A percentile compares a stretch with the other conserved stretches of the same genome.
These are phyloP conservation scores for Dusona sp. DNA, from an alignment of 2,888 invertebrate species.

Conservation along the genomic window DNA sequence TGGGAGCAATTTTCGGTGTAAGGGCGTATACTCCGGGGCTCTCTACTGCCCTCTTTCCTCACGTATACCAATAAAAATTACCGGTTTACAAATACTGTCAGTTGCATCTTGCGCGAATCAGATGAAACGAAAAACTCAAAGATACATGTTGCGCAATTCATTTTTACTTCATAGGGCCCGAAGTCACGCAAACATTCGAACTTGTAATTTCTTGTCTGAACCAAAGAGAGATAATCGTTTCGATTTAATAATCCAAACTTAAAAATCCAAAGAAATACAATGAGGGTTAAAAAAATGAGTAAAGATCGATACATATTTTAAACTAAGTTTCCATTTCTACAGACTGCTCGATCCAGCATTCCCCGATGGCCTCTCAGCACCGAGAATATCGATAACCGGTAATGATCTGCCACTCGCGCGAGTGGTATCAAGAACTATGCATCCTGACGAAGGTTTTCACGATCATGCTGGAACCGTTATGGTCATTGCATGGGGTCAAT, in stretches of 20 bases:
- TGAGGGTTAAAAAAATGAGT: neutral
- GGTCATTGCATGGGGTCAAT: conserved; percentile 97
- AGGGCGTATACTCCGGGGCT: conserved; percentile 59
- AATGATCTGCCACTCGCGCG: conserved; percentile 92
- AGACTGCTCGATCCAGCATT: conserved; percentile 92
- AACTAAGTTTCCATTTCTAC: conserved; percentile 28
- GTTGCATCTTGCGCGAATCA: neutral
- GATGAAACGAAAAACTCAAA: neutral
- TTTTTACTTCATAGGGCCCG: neutral
- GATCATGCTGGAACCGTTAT: conserved; percentile 97
- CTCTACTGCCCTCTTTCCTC: conserved; percentile 47
- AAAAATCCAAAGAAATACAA: neutral
- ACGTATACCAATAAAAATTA: conserved; percentile 23
- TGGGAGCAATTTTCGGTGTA: conserved; percentile 61
- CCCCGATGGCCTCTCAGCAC: conserved; percentile 93
- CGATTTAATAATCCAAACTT: neutral
- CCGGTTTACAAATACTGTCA: conserved; percentile 24
- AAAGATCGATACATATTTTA: neutral
- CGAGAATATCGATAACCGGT: conserved; percentile 92
- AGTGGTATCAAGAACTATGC: conserved; percentile 95
- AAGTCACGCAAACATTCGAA: neutral
- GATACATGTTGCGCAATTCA: neutral
- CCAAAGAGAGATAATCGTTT: neutral
- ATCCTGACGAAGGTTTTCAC: conserved; percentile 96
- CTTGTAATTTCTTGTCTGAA: neutral